These are phyloP conservation scores for Polyergus mexicanus DNA, from an alignment of 1,140 invertebrate species.

Conservation along the genomic window DNA sequence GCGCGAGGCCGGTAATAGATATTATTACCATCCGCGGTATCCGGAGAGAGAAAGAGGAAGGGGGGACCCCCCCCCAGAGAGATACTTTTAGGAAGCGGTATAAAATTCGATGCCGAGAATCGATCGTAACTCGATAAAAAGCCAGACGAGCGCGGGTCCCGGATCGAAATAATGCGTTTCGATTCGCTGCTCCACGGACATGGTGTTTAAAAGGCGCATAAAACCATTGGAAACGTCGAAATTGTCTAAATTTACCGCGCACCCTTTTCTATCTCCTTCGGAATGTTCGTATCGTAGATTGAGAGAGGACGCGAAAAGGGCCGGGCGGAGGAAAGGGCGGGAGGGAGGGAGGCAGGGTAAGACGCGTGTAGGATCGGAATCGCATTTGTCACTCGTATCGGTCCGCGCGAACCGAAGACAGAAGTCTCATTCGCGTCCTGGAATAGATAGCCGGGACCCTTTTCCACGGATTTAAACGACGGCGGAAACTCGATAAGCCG, in stretches of 20 bases:
- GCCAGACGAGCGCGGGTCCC: neutral
- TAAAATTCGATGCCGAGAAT: conserved; percentile 45
- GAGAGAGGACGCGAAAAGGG: conserved; percentile 60
- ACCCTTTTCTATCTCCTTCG: neutral
- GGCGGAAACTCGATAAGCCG: conserved; percentile 62
- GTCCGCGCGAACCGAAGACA: conserved; percentile 49
- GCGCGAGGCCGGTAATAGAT: conserved; percentile 42
- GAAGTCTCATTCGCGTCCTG: conserved; percentile 57
- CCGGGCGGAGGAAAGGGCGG: conserved; percentile 29
- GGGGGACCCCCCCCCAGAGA: neutral
- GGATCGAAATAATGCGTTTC: neutral
- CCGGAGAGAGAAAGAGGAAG: conserved; percentile 9
- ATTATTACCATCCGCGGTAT: conserved; percentile 26
- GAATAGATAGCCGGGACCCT: conserved; percentile 54
- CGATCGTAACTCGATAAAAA: conserved; percentile 39
- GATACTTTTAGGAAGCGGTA: conserved; percentile 19
- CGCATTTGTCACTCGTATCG: conserved; percentile 68
- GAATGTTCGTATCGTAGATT: conserved; percentile 39
- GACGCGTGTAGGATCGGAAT: conserved; percentile 57
- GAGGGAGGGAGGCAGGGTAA: no score
- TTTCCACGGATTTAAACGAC: conserved; percentile 55
- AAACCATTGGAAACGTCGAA: conserved; percentile 38
- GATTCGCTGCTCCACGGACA: neutral
- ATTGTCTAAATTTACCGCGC: conserved; percentile 40
- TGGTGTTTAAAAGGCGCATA: conserved; percentile 45